A percentile compares a stretch with the other conserved stretches of the same genome.
Conservation (phyloP, 2,888 invertebrate genomes). For the Papilio protenor region DNA sequence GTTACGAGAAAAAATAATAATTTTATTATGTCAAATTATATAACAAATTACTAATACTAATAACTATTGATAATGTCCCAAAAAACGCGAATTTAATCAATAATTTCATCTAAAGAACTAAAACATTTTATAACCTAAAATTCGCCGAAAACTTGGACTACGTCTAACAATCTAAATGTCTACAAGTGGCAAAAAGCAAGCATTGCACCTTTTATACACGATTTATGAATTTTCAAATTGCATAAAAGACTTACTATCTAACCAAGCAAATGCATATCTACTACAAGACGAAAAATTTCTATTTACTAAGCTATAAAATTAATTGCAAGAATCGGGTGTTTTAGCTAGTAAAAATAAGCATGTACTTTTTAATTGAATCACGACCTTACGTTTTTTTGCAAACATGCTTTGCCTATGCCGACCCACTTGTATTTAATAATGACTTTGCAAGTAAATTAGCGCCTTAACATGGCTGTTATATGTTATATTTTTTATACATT, state of each 20-base stretch:
- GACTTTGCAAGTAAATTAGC: background rate
- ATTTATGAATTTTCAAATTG: too few species aligned
- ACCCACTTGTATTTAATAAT: background rate
- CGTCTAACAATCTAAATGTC: too few species aligned
- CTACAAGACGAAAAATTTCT: background rate
- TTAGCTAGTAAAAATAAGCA: background rate
- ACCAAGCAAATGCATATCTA: too few species aligned
- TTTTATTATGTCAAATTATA: background rate
- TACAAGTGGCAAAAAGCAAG: too few species aligned
- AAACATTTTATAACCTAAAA: background rate
- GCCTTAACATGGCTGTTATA: background rate
- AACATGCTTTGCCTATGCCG: slow-evolving; percentile 2
- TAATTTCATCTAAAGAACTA: background rate
- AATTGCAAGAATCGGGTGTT: background rate
- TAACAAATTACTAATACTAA: background rate
- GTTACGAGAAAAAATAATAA: slow-evolving; percentile 18
- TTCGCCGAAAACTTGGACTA: too few species aligned
- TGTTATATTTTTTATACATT: background rate
- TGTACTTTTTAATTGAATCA: background rate
- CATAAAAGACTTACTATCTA: too few species aligned
- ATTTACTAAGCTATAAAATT: too few species aligned
- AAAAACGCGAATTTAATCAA: background rate
- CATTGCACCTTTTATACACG: too few species aligned
- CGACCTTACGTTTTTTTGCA: background rate
- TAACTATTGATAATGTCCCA: background rate